A percentile compares a stretch with the other conserved stretches of the same genome.
phyloP scores from a whole-genome alignment of 2,888 invertebrate species.

The Limnephilus auricula region DNA sequence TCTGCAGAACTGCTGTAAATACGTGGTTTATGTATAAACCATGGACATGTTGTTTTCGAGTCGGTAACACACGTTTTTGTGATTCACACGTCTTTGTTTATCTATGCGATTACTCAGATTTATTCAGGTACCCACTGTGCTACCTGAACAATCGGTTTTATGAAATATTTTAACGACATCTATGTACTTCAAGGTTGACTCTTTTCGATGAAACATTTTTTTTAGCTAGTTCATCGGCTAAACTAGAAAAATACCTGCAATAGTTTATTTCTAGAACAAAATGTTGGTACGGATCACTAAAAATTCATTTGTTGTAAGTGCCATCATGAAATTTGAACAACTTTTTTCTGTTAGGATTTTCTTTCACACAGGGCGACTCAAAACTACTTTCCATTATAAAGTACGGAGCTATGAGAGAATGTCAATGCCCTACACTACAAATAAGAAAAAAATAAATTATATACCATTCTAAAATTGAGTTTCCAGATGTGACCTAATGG shows the following conservation, averaged over 20 bases:
- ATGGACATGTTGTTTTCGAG: neutral
- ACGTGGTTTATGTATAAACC: neutral
- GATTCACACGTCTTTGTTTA: neutral
- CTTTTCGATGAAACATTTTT: neutral
- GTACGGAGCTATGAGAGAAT: too few relatives aligned
- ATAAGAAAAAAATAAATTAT: too few relatives aligned
- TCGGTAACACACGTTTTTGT: neutral
- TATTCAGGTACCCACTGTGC: neutral
- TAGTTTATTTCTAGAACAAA: too few relatives aligned
- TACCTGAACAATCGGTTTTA: neutral
- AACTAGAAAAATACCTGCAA: neutral
- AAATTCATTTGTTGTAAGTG: too few relatives aligned
- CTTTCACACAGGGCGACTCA: too few relatives aligned
- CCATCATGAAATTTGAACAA: too few relatives aligned
- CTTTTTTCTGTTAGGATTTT: too few relatives aligned
- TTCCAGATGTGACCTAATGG: too few relatives aligned
- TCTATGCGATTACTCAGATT: neutral
- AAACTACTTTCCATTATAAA: too few relatives aligned
- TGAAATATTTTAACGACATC: neutral
- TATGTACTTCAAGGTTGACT: neutral
- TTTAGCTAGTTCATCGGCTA: neutral
- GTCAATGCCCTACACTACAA: too few relatives aligned
- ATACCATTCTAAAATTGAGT: too few relatives aligned
- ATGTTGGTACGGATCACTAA: too few relatives aligned
- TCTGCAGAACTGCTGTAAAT: neutral